Base-by-base conservation (phyloP, 2,888 invertebrate species). In the Seira musarum region DNA sequence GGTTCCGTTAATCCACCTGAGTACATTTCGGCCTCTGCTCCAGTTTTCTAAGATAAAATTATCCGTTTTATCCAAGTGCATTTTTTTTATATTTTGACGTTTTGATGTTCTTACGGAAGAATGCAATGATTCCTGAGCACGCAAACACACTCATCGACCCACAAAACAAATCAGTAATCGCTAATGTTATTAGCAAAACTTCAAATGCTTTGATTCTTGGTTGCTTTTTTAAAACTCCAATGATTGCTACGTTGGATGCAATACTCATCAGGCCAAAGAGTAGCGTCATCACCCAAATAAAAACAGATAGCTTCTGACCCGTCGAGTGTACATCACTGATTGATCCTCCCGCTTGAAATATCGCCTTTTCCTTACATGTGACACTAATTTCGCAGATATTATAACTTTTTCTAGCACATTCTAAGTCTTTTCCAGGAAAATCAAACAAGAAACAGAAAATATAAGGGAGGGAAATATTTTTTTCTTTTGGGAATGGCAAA, bases 401-500 rank as follows among this genome's bases (percentile, higher is more conserved):
- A 10, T 13, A 61, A 57, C 19, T n/a, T 17, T 22, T 46, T 21
- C n/a, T 35, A 24, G 21, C 2, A 17, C 64, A 68, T 63, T 57
- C 63, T 0, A 1, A 24, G 3, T 21, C 30, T 40, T 69, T 63
- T 1, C 1, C 8, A 1, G 64, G 65, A 60, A 63, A 24, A 61
- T 78, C 78, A 1, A 78, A 25, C 5, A 78, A 65, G 19, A 46
- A 61, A 17, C 78, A 78, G 53, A 72, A 67, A n/a, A 78, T 6
- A 30, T 71, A 78, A 2, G 72, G 10, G 1, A 77, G 64, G n/a
- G n/a, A n/a, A n/a, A n/a, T n/a, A n/a, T n/a, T n/a, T n/a, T n/a
- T n/a, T n/a, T n/a, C n/a, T n/a, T n/a, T n/a, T n/a, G n/a, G n/a
- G n/a, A n/a, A n/a, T n/a, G n/a, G n/a, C n/a, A n/a, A n/a, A n/a